A percentile compares a stretch with the other conserved stretches of the same genome.
These are phyloP conservation scores for Morinoia aosen DNA, from an alignment of 2,888 invertebrate species.

Conservation along the genomic window DNA sequence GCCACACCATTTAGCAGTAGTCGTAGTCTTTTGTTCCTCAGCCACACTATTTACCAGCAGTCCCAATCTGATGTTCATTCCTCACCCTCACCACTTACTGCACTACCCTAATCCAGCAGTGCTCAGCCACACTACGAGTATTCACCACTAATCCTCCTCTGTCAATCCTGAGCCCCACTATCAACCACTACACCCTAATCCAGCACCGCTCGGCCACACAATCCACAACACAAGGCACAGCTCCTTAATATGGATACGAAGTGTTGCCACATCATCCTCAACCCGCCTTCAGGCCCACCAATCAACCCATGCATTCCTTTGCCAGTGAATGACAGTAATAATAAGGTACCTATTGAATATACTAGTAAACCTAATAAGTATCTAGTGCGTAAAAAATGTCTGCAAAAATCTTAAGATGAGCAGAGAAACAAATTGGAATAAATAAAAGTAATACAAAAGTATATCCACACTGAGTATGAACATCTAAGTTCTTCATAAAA, in stretches of 20 bases:
- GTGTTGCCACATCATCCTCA: neutral
- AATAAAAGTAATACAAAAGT: neutral
- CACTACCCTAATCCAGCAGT: neutral
- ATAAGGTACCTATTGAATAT: neutral
- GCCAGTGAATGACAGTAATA: neutral
- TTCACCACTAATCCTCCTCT: neutral
- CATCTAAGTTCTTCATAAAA: neutral
- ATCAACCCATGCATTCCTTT: neutral
- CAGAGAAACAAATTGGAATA: slow-evolving; percentile 11
- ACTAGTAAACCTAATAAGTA: neutral
- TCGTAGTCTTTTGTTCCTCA: neutral
- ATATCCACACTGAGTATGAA: neutral
- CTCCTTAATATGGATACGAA: neutral
- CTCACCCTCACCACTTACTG: neutral
- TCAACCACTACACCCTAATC: neutral
- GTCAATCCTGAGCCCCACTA: neutral
- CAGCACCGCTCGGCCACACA: neutral
- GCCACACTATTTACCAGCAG: neutral
- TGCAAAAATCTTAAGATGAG: slow-evolving; percentile 6
- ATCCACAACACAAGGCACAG: neutral
- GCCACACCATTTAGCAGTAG: neutral
- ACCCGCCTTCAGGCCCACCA: neutral
- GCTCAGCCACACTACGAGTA: neutral
- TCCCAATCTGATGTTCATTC: neutral
- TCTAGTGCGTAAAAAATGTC: slow-evolving; percentile 7